phyloP scores from a whole-genome alignment of 2,797 vertebrate species.

The Pseudopleuronectes americanus region DNA sequence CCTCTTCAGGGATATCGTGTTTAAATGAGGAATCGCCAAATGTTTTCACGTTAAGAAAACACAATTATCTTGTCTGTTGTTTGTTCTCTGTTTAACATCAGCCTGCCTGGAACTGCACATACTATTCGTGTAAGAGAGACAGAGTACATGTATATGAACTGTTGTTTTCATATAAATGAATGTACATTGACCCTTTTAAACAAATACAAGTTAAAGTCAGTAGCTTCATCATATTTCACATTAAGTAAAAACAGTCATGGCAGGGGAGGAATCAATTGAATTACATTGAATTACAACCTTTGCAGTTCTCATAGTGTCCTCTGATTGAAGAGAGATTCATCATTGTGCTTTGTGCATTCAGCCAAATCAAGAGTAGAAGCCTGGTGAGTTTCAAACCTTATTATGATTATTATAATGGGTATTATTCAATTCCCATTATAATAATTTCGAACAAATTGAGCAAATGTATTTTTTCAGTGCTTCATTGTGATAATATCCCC shows the following conservation, averaged over 20 bases:
- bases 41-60: constrained; percentile 45
- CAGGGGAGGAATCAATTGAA: not conserved
- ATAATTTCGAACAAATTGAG: not conserved
- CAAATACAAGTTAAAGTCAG: too few relatives aligned
- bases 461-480: not conserved
- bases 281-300: not conserved
- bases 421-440: constrained; percentile 31
- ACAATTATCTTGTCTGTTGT: constrained; percentile 23
- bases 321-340: constrained; percentile 11
- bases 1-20: constrained; percentile 35
- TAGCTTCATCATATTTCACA: too few relatives aligned
- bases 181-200: too few relatives aligned
- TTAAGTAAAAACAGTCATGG: too few relatives aligned
- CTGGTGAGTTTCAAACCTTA: constrained; percentile 18
- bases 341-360: constrained; percentile 19
- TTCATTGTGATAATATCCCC: not conserved
- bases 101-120: too few relatives aligned
- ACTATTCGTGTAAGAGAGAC: too few relatives aligned
- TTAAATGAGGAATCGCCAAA: constrained; percentile 56
- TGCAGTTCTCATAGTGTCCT: constrained; percentile 2
- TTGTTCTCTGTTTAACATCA: too few relatives aligned
- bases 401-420: not conserved
- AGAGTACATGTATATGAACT: too few relatives aligned
- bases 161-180: too few relatives aligned
- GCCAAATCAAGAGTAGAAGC: constrained; percentile 26